Percentiles rank a stretch among this genome's conserved stretches.
phyloP scores from a whole-genome alignment of 2,888 invertebrate genomes.

The Pyrrhosoma nymphula region DNA sequence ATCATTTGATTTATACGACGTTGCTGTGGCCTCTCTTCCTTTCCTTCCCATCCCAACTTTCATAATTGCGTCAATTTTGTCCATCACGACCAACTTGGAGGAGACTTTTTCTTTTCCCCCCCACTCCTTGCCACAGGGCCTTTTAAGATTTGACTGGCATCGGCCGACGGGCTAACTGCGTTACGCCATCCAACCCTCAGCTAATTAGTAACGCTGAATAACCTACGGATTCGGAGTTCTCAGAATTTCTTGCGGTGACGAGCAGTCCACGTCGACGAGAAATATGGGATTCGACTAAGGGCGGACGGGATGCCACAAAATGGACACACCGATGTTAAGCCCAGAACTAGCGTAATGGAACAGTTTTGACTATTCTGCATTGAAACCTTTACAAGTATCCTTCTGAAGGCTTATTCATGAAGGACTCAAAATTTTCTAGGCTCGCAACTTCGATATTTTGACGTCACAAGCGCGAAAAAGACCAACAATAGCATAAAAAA shows the following conservation, averaged over 20 bases:
- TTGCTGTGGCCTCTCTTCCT: neutral
- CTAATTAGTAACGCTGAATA: neutral
- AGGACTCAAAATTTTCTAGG: too few species aligned
- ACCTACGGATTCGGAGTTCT: neutral
- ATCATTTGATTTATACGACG: neutral
- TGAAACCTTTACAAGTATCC: too few species aligned
- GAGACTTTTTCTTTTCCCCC: neutral
- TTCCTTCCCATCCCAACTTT: neutral
- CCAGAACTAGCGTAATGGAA: too few species aligned
- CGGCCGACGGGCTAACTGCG: neutral
- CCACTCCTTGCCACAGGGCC: neutral
- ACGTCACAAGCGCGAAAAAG: too few species aligned
- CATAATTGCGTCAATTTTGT: slow-evolving; percentile 13
- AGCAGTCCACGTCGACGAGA: neutral
- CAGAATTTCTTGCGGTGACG: neutral
- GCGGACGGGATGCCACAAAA: too few species aligned
- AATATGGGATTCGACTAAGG: too few species aligned
- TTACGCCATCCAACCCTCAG: neutral
- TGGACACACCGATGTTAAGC: too few species aligned
- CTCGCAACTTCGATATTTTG: too few species aligned
- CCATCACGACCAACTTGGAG: neutral
- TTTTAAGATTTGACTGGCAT: neutral
- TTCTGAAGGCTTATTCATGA: too few species aligned
- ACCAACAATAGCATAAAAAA: too few species aligned
- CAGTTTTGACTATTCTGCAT: too few species aligned